Percentiles rank a stretch among this genome's conserved stretches.
Conservation (phyloP, 1,140 invertebrate genomes). For the Drosophila nigromelanica region DNA sequence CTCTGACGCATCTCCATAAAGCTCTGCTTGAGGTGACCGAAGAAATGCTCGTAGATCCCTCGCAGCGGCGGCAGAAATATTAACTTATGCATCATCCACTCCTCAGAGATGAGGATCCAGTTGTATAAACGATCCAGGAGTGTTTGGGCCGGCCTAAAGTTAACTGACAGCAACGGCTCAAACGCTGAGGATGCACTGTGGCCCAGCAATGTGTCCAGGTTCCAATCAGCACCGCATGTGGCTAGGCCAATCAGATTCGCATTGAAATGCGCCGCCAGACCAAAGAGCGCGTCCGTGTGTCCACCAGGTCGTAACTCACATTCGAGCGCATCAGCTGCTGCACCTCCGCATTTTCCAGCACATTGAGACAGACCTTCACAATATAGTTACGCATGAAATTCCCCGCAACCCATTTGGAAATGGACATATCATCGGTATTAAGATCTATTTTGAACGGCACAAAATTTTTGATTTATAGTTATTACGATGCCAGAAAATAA, state of each 20-base stretch:
- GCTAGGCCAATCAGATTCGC: slow-evolving; percentile 48
- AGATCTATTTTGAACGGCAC: background rate
- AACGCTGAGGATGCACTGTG: slow-evolving; percentile 7
- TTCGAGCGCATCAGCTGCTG: slow-evolving; percentile 39
- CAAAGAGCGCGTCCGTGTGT: slow-evolving; percentile 43
- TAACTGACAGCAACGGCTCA: slow-evolving; percentile 33
- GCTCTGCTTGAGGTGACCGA: slow-evolving; percentile 44
- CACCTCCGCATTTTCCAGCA: slow-evolving; percentile 44
- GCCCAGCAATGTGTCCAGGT: slow-evolving; percentile 44
- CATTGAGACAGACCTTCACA: slow-evolving; percentile 37
- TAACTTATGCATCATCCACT: slow-evolving; percentile 58
- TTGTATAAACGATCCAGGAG: slow-evolving; percentile 51
- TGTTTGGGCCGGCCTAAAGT: background rate
- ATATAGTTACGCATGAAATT: slow-evolving; percentile 25
- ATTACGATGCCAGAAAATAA: no score
- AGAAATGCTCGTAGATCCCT: slow-evolving; percentile 51
- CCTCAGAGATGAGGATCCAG: slow-evolving; percentile 51
- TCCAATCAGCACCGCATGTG: slow-evolving; percentile 60
- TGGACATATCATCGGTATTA: background rate
- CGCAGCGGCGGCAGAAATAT: slow-evolving; percentile 37
- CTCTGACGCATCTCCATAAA: slow-evolving; percentile 46
- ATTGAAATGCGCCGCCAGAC: slow-evolving; percentile 54
- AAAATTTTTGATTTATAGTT: no score
- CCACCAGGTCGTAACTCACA: slow-evolving; percentile 48
- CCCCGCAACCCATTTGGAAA: slow-evolving; percentile 26